Percentiles rank a stretch among this genome's conserved stretches.
Conservation (phyloP, 1,140 invertebrate species). For the Manduca sexta region DNA sequence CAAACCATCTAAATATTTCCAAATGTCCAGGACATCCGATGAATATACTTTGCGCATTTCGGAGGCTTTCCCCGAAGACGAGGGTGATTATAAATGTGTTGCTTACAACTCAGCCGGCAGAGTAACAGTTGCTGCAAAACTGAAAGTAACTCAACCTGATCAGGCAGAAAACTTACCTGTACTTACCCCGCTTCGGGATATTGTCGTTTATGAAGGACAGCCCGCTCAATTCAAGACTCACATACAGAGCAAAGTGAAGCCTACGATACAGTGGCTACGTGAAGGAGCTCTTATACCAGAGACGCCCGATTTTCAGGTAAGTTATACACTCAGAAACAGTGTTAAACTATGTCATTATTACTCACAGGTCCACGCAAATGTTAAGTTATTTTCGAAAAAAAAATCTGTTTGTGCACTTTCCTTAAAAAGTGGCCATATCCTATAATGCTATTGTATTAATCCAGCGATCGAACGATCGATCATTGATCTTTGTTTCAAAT, state of each 20-base stretch:
- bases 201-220: slow-evolving; percentile 88
- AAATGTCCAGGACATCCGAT: slow-evolving; percentile 93
- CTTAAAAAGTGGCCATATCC: too few relatives aligned
- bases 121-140: slow-evolving; percentile 83
- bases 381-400: too few relatives aligned
- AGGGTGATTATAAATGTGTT: slow-evolving; percentile 92
- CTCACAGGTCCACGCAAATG: too few relatives aligned
- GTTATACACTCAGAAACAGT: neutral
- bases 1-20: slow-evolving; percentile 97
- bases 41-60: slow-evolving; percentile 88
- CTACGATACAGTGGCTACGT: slow-evolving; percentile 91
- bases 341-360: too few relatives aligned
- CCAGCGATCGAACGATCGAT: too few relatives aligned
- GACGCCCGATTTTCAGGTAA: slow-evolving; percentile 93
- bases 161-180: slow-evolving; percentile 84
- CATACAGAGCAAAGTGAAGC: slow-evolving; percentile 86
- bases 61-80: slow-evolving; percentile 96
- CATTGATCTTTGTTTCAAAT: too few relatives aligned
- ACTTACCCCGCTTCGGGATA: slow-evolving; percentile 85
- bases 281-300: slow-evolving; percentile 92
- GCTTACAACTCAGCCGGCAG: slow-evolving; percentile 90
- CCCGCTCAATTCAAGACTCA: slow-evolving; percentile 91
- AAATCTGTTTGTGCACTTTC: too few relatives aligned
- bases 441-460: too few relatives aligned
- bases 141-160: slow-evolving; percentile 87